A percentile compares a stretch with the other conserved stretches of the same genome.
phyloP scores from a whole-genome alignment of 53 echinoderm and acorn worm species.

The Hippasteria phrygiana region DNA sequence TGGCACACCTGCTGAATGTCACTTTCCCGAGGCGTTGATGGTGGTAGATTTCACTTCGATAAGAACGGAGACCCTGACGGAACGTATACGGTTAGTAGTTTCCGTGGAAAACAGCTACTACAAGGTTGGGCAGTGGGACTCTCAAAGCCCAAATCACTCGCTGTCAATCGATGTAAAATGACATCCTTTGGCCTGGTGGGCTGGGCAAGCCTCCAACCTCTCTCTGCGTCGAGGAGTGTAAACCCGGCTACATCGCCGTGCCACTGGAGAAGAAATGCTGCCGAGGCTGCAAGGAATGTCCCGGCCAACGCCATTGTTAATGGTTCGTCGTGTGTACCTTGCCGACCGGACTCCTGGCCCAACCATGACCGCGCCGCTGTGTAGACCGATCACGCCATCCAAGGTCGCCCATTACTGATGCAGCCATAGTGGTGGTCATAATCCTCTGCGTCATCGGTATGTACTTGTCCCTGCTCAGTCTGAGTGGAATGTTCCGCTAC shows the following conservation, averaged over 20 bases:
- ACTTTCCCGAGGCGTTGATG: not conserved
- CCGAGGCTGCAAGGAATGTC: slow-evolving; percentile 40
- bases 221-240: not conserved
- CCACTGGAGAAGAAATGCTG: slow-evolving; percentile 54
- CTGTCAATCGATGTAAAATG: not conserved
- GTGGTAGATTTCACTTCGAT: slow-evolving; percentile 1
- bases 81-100: not conserved
- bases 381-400: slow-evolving; percentile 32
- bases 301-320: slow-evolving; percentile 14
- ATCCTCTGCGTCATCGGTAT: slow-evolving; percentile 13
- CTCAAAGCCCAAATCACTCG: too few species aligned
- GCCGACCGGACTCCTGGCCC: slow-evolving; percentile 15
- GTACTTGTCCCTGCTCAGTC: not conserved
- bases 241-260: not conserved
- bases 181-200: not conserved
- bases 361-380: not conserved
- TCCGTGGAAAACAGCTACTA: not conserved
- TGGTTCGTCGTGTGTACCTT: not conserved
- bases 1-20: not conserved
- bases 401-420: not conserved
- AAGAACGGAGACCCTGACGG: slow-evolving; percentile 10
- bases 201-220: not conserved
- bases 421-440: not conserved
- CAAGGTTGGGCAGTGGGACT: not conserved
- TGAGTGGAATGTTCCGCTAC: not conserved